Evolutionary conservation across 35 echinoderm and acorn worm species (phyloP), one percentile per base, ranked within the genome.

Genomic region (Holothuria glaberrima): DNA sequence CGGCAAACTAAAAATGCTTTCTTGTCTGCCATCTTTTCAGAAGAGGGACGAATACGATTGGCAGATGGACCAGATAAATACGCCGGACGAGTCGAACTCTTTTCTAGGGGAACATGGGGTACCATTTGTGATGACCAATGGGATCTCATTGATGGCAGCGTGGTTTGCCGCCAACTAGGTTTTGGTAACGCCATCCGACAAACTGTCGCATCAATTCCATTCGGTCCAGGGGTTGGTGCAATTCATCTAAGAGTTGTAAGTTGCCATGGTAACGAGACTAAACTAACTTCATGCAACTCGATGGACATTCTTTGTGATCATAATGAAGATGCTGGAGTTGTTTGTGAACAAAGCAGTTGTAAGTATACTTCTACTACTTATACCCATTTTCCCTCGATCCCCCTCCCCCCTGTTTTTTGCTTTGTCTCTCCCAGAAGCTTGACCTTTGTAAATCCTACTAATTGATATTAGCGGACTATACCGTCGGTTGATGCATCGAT

Each of bases 261-360:
- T 4, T 78, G 74, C 41, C 44, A 52, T 48, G 74, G 74, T 41
- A 52, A 9, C n/a, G 74, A 78, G 20, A 48, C 20, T 41, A 22
- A 38, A 9, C 36, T 78, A 50, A 48, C 38, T 21, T 48, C 38
- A 48, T 78, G 74, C n/a, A 30, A 30, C 21, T 78, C 20, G 12
- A 26, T 10, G 13, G 41, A 16, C 24, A 33, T 1, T 48, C 10
- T 3, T 28, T 78, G 74, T 48, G 9, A 25, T 48, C 36, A 28
- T 24, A 14, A 26, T 16, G 50, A 78, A 13, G 38, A 78, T 48
- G 74, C 74, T 14, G 74, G 74, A 29, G 74, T 78, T n/a, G 74
- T 78, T 21, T 78, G 74, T 48, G 74, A 78, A 6, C 10, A 22
- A 35, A 78, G 71, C 71, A 38, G 44, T 31, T n/a, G 71, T 75